Base-by-base conservation (phyloP, 2,113 vertebrate species). In the Tragelaphus imberbis region DNA sequence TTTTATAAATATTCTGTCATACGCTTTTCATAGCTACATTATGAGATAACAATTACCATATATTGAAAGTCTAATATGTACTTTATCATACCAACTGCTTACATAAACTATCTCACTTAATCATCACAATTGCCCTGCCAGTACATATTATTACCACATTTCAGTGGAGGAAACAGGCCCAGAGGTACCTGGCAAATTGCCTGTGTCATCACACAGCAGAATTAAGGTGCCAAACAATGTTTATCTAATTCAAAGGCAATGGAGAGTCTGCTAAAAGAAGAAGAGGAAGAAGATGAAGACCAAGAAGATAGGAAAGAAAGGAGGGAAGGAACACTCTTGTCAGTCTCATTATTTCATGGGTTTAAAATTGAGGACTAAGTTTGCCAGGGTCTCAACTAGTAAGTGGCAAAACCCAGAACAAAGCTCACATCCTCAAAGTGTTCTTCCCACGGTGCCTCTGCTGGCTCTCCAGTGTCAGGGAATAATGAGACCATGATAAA, bases 401-500 rank as follows among this genome's bases (percentile, higher is more conserved):
- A 81, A 93, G 87, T 71, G 27, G 51, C 33, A 97, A 86, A 91
- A 30, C 15, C n/a, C 51, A 27, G 25, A 92, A 47, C 27, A 61
- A 95, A 95, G 47, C 17, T 91, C 79, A 51, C 6, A 17, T 51
- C n/a, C 88, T 13, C 17, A 3, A 75, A 61, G 55, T 28, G 23
- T 3, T 47, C 61, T 55, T 86, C 30, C 59, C 63, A 56, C 33
- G 10, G 1, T 10, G 25, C 82, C 63, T 40, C 79, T 77, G 23
- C 91, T 25, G 17, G 16, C 40, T 85, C 19, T 82, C 25, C 94
- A 51, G 13, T 58, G 92, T 96, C 88, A 84, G 77, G 40, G 94
- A 95, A 95, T 90, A 97, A 93, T 84, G 88, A 94, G 94, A 85
- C 59, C 77, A 16, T 27, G 55, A 59, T 88, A 92, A 92, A 93